phyloP scores from a whole-genome alignment of 2,113 vertebrate species.

The Myiopsitta monachus region DNA sequence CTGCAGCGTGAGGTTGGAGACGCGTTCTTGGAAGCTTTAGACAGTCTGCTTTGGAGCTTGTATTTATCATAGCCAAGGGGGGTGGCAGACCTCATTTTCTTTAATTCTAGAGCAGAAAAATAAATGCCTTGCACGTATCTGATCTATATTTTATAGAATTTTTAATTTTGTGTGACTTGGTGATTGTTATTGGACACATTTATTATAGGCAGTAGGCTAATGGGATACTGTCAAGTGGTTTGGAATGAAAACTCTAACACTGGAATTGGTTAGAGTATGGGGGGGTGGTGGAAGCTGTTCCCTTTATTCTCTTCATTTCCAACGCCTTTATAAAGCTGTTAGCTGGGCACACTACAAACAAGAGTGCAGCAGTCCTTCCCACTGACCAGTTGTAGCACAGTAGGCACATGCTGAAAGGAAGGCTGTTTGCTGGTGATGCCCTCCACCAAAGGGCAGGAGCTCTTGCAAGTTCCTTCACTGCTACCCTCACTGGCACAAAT shows the following conservation, averaged over 20 bases:
- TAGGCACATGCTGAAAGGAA: background rate
- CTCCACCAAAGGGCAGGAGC: background rate
- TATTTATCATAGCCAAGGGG: background rate
- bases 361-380: background rate
- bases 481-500: background rate
- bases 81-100: slow-evolving; percentile 5
- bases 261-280: background rate
- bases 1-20: background rate
- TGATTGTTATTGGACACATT: slow-evolving; percentile 13
- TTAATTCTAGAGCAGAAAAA: background rate
- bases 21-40: background rate
- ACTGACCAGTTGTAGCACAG: background rate
- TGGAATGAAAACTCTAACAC: background rate
- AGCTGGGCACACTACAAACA: background rate
- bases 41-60: background rate
- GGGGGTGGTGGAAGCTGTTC: background rate
- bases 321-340: background rate
- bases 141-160: slow-evolving; percentile 1
- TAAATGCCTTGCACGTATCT: background rate
- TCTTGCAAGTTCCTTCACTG: background rate
- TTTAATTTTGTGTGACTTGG: background rate
- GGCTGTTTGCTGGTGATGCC: background rate
- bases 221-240: slow-evolving; percentile 11
- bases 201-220: slow-evolving; percentile 34
- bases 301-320: background rate